Conservation (phyloP, 2,888 invertebrate genomes). For the Xylophagus ater region DNA sequence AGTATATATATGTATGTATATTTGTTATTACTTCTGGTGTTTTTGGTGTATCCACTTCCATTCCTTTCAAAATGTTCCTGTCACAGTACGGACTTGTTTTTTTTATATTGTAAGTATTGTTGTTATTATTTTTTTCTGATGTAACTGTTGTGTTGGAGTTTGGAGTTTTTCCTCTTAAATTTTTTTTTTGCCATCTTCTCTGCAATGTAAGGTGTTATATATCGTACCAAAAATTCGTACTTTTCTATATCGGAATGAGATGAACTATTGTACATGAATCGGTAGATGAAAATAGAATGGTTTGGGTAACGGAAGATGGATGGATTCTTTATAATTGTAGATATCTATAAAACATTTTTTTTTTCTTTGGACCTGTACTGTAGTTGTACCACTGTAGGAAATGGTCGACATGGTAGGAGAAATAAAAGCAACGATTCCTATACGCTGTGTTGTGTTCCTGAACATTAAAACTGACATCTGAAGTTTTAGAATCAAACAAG, state of each 20-base stretch:
- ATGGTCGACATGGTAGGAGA: no score
- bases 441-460: constrained; percentile 6
- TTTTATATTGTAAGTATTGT: no score
- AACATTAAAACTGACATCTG: constrained; percentile 10
- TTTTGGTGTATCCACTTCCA: constrained; percentile 9
- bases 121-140: no score
- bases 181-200: constrained; percentile 5
- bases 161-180: constrained; percentile 8
- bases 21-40: no score
- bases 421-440: no score
- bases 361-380: no score
- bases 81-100: no score
- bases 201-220: constrained; percentile 12
- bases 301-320: constrained; percentile 4
- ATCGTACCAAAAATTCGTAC: constrained; percentile 13
- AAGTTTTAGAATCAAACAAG: constrained; percentile 7
- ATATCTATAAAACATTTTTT: no score
- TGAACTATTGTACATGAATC: constrained; percentile 5
- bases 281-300: constrained; percentile 2
- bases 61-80: constrained; percentile 10
- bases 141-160: no score
- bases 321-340: no score
- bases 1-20: no score
- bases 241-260: constrained; percentile 5
- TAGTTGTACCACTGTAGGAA: no score